phyloP scores from a whole-genome alignment of 2,113 vertebrate genomes.

The Tonatia bakeri region DNA sequence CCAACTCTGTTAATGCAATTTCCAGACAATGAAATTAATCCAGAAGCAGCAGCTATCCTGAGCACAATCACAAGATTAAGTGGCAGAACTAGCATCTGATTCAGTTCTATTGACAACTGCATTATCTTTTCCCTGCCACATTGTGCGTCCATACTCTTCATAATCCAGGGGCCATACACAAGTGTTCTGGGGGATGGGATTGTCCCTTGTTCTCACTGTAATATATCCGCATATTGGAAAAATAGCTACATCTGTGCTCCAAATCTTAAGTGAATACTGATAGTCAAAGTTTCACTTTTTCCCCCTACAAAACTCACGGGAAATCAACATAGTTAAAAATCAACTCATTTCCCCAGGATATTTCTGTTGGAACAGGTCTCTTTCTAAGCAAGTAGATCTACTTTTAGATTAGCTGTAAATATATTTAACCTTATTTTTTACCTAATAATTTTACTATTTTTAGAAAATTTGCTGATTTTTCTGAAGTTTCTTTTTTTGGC shows the following conservation, averaged over 20 bases:
- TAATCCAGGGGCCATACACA: background rate
- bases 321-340: constrained; percentile 41
- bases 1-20: background rate
- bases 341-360: constrained; percentile 55
- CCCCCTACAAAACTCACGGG: constrained; percentile 37
- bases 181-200: background rate
- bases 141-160: background rate
- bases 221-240: background rate
- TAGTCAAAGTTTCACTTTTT: background rate
- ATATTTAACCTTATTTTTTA: constrained; percentile 72
- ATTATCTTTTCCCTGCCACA: background rate
- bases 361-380: constrained; percentile 63
- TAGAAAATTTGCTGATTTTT: constrained; percentile 57
- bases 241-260: background rate
- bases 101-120: background rate
- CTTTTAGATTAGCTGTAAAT: constrained; percentile 75
- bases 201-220: background rate
- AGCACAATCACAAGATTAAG: background rate
- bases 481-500: constrained; percentile 34
- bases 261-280: background rate
- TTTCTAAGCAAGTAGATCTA: constrained; percentile 63
- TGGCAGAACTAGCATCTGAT: background rate
- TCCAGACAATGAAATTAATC: background rate
- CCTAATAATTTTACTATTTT: constrained; percentile 65
- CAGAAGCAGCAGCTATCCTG: background rate